Percentiles rank a stretch among this genome's conserved stretches.
Evolutionary conservation across 2,113 vertebrate species (phyloP).

Genomic region (Melanostigma gelatinosum): DNA sequence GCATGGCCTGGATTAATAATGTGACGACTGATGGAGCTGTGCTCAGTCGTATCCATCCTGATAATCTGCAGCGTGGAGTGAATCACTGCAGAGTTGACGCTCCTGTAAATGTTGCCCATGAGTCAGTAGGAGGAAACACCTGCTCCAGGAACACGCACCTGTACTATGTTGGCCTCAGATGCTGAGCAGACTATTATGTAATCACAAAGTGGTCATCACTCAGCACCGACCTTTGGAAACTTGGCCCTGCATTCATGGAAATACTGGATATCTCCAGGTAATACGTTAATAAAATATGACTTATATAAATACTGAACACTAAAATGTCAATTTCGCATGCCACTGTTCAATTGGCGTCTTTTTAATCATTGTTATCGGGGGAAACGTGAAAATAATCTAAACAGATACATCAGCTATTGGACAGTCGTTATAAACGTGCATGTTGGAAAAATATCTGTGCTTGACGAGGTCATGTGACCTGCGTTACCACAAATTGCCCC

Average conservation of each 20-base stretch:
- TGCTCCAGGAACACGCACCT: constrained; percentile 33
- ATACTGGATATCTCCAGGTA: not conserved
- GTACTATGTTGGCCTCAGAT: constrained; percentile 22
- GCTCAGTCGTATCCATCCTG: constrained; percentile 33
- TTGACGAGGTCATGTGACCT: not conserved
- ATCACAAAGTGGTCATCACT: not conserved
- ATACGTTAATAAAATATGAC: not conserved
- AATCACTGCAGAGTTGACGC: constrained; percentile 54
- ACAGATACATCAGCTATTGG: not conserved
- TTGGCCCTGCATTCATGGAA: not conserved
- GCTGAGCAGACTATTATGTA: not conserved
- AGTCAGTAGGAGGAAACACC: constrained; percentile 66
- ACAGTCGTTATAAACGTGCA: too few species aligned
- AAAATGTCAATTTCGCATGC: not conserved
- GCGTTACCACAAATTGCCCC: not conserved
- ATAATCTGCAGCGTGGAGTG: constrained; percentile 58
- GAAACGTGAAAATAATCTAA: too few species aligned
- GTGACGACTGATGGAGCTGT: constrained; percentile 56
- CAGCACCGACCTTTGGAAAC: not conserved
- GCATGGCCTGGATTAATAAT: constrained; percentile 33
- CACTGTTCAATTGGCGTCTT: not conserved
- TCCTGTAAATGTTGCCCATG: constrained; percentile 53
- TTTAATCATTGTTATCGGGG: too few species aligned
- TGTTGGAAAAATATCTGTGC: not conserved
- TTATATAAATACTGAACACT: not conserved